A percentile compares a stretch with the other conserved stretches of the same genome.
These are phyloP conservation scores for Anniella stebbinsi DNA, from an alignment of 2,797 vertebrate genomes.

Conservation along the genomic window DNA sequence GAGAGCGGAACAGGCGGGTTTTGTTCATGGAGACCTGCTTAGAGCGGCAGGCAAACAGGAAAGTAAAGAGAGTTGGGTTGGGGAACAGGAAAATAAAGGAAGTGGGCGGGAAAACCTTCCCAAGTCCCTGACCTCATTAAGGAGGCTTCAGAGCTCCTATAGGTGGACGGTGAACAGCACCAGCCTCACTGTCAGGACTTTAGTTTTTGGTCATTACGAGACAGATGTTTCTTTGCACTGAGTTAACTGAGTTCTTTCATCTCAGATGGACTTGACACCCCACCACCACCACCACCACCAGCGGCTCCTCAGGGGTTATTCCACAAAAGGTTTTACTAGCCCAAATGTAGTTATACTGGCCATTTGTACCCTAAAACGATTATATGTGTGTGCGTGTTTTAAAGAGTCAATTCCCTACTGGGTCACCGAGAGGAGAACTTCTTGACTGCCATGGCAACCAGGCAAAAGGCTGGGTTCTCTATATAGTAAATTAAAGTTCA, in stretches of 20 bases:
- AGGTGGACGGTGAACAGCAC: background rate
- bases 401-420: background rate
- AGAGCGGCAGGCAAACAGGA: background rate
- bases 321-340: background rate
- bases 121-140: background rate
- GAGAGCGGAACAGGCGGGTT: conserved; percentile 70
- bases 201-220: background rate
- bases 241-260: background rate
- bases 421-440: background rate
- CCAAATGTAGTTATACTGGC: background rate
- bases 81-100: conserved; percentile 8
- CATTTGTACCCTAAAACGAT: background rate
- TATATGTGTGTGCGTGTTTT: no score
- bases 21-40: conserved; percentile 58
- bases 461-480: background rate
- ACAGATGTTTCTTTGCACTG: background rate
- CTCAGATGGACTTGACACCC: background rate
- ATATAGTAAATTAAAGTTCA: background rate
- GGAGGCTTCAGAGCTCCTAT: background rate
- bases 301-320: background rate
- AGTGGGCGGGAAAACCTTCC: background rate
- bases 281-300: background rate
- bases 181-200: background rate
- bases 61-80: conserved; percentile 17
- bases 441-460: background rate